Percentiles rank a stretch among this genome's conserved stretches.
Evolutionary conservation across 2,113 vertebrate genomes (phyloP).

Genomic region (Pelobates fuscus): DNA sequence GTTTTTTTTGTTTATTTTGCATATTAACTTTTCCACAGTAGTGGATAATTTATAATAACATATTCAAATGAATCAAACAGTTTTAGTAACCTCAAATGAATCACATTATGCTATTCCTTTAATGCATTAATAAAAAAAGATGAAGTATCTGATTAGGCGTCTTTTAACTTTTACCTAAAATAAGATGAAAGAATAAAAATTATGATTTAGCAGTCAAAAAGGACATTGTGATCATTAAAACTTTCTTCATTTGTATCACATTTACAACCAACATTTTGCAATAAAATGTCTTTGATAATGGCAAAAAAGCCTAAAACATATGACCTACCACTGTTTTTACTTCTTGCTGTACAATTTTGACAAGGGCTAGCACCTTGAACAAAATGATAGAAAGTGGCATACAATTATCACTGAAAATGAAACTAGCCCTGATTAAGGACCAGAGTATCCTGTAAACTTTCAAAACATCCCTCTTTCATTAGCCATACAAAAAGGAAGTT

Average conservation of each 20-base stretch:
- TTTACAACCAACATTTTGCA: background rate
- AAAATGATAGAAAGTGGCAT: no score
- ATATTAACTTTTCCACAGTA: conserved; percentile 26
- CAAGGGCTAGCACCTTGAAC: no score
- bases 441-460: no score
- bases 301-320: background rate
- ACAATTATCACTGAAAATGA: no score
- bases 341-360: no score
- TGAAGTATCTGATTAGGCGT: conserved; percentile 34
- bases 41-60: conserved; percentile 29
- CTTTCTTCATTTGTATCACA: background rate
- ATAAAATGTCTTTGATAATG: background rate
- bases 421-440: no score
- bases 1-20: conserved; percentile 12
- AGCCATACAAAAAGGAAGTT: no score
- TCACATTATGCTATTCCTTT: conserved; percentile 36
- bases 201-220: background rate
- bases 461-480: no score
- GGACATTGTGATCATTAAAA: conserved; percentile 26
- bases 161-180: conserved; percentile 38
- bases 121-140: conserved; percentile 42
- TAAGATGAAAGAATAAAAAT: conserved; percentile 15
- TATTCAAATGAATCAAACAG: conserved; percentile 39
- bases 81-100: conserved; percentile 42
- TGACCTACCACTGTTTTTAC: background rate